Percentiles rank a stretch among this genome's conserved stretches.
These are phyloP conservation scores for Danio kyathit DNA, from an alignment of 2,797 vertebrate genomes.

Conservation along the genomic window DNA sequence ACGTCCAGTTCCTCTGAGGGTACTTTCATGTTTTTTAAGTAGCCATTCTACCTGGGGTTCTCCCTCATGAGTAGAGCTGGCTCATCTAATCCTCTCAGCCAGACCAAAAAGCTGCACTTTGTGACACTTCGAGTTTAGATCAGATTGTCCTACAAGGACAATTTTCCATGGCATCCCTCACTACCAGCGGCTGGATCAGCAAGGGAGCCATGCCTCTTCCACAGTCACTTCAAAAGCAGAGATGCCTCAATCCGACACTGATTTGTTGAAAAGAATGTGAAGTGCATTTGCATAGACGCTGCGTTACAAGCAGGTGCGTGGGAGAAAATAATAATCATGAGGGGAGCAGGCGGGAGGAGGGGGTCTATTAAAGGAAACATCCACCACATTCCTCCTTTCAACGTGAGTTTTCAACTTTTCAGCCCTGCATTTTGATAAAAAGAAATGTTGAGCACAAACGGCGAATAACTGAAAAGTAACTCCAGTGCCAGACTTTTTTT, in stretches of 20 bases:
- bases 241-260: constrained; percentile 38
- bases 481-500: not conserved
- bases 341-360: not conserved
- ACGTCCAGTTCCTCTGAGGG: constrained; percentile 49
- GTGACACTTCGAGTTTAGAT: constrained; percentile 58
- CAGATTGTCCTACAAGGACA: constrained; percentile 59
- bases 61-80: constrained; percentile 39
- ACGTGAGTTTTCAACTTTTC: constrained; percentile 50
- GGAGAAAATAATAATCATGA: constrained; percentile 53
- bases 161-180: constrained; percentile 52
- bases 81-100: constrained; percentile 47
- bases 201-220: constrained; percentile 45
- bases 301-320: constrained; percentile 57
- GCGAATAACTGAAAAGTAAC: constrained; percentile 5
- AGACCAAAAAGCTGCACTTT: constrained; percentile 41
- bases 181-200: constrained; percentile 21
- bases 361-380: constrained; percentile 56
- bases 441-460: constrained; percentile 6
- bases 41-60: constrained; percentile 47
- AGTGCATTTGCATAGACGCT: constrained; percentile 58
- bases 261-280: constrained; percentile 47
- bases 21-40: constrained; percentile 64
- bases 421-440: constrained; percentile 32
- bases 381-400: constrained; percentile 44
- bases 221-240: constrained; percentile 52